Percentiles rank a stretch among this genome's conserved stretches.
phyloP scores from a whole-genome alignment of 53 echinoderm and acorn worm genomes.

The Holothuria leucospilota region DNA sequence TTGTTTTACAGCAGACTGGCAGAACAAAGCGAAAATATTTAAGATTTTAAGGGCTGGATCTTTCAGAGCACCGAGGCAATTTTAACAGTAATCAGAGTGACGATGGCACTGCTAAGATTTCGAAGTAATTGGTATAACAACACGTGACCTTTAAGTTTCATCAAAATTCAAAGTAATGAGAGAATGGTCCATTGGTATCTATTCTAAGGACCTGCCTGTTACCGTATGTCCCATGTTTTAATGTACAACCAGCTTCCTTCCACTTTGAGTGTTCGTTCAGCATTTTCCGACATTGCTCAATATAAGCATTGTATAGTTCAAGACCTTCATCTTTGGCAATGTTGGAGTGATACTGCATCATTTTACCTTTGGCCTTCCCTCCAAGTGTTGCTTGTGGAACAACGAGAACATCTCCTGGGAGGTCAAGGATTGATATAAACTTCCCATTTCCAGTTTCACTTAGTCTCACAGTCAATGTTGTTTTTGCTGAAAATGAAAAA shows the following conservation, averaged over 20 bases:
- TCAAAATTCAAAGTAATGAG: slow-evolving; percentile 80
- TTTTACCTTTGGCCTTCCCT: slow-evolving; percentile 81
- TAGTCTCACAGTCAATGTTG: slow-evolving; percentile 67
- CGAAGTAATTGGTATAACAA: too few species aligned
- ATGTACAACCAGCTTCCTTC: slow-evolving; percentile 53
- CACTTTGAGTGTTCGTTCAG: slow-evolving; percentile 49
- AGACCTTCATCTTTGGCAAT: slow-evolving; percentile 70
- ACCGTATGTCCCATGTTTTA: slow-evolving; percentile 79
- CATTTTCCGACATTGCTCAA: slow-evolving; percentile 40
- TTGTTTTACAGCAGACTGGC: too few species aligned
- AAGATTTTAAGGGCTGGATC: too few species aligned
- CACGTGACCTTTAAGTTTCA: neutral
- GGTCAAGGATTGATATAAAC: slow-evolving; percentile 70
- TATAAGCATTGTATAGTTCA: slow-evolving; percentile 67
- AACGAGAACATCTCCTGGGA: slow-evolving; percentile 74
- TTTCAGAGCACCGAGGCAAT: too few species aligned
- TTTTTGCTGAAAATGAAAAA: slow-evolving; percentile 54
- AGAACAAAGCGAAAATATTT: too few species aligned
- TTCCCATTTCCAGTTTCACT: slow-evolving; percentile 57
- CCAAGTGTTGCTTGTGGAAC: slow-evolving; percentile 84
- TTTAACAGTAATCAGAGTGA: too few species aligned
- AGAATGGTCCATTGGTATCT: slow-evolving; percentile 79
- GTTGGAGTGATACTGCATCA: slow-evolving; percentile 85
- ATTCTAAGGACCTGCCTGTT: slow-evolving; percentile 73
- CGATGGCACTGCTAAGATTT: too few species aligned